Conservation (phyloP, 2,113 vertebrate genomes). For the Motacilla alba region DNA sequence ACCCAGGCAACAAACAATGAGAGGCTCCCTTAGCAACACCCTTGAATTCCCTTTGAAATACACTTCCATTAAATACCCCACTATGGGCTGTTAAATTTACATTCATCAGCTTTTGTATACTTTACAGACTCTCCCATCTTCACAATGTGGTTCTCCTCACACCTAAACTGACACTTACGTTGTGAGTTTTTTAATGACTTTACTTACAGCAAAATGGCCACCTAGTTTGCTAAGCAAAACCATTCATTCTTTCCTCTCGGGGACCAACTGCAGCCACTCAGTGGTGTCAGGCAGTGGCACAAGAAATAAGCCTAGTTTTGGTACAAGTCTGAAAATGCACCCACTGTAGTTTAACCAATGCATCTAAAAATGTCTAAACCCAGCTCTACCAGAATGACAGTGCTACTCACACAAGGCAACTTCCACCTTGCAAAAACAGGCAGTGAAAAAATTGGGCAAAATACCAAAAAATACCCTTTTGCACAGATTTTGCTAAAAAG, state of each 20-base stretch:
- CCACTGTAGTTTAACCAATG: neutral
- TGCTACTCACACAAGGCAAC: neutral
- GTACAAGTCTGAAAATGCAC: neutral
- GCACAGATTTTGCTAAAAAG: neutral
- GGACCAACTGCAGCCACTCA: neutral
- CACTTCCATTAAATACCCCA: neutral
- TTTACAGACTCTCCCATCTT: neutral
- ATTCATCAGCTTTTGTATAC: neutral
- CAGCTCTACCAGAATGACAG: neutral
- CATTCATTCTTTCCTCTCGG: neutral
- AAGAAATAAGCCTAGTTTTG: neutral
- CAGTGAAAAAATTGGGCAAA: neutral
- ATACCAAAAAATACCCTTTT: neutral
- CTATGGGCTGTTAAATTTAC: neutral
- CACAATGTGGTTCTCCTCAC: neutral
- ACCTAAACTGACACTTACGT: neutral
- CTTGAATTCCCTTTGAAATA: neutral
- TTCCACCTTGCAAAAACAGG: neutral
- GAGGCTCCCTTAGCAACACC: neutral
- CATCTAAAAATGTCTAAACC: neutral
- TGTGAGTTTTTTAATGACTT: neutral
- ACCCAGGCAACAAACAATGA: neutral
- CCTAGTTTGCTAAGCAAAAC: neutral
- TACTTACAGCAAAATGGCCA: neutral
- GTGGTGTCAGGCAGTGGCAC: rapidly evolving